Conservation (phyloP, 1,140 invertebrate species). For the Metopolophium dirhodum region DNA sequence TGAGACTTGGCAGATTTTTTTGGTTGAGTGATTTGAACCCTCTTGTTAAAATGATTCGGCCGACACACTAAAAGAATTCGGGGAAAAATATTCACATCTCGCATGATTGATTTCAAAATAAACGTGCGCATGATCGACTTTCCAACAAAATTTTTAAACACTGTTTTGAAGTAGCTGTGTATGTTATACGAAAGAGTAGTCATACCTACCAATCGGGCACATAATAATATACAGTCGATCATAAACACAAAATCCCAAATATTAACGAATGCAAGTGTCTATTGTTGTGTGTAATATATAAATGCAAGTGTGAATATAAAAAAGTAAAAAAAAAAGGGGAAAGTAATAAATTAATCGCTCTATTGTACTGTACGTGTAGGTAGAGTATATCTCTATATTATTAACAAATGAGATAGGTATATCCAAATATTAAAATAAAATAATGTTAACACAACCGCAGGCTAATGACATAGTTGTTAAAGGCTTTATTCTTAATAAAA, state of each 20-base stretch:
- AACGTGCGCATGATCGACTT: not conserved
- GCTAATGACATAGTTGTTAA: too few relatives aligned
- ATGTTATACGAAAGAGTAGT: too few relatives aligned
- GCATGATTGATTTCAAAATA: not conserved
- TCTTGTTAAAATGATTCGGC: not conserved
- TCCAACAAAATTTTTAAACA: not conserved
- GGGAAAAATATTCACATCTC: not conserved
- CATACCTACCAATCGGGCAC: not conserved
- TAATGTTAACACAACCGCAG: too few relatives aligned
- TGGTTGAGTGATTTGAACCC: not conserved
- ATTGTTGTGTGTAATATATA: not conserved
- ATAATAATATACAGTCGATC: not conserved
- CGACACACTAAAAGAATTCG: not conserved
- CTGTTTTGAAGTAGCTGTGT: too few relatives aligned
- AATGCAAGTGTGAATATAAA: not conserved
- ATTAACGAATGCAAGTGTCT: not conserved
- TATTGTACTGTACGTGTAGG: too few relatives aligned
- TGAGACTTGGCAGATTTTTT: not conserved
- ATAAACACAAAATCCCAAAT: not conserved
- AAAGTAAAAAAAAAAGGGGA: not conserved
- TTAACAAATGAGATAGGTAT: too few relatives aligned
- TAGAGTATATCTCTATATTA: too few relatives aligned
- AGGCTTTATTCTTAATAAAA: too few relatives aligned
- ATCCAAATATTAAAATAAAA: too few relatives aligned
- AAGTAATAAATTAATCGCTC: not conserved